Percentiles rank a stretch among this genome's conserved stretches.
Conservation (phyloP, 2,113 vertebrate species). For the Cheilinus undulatus region DNA sequence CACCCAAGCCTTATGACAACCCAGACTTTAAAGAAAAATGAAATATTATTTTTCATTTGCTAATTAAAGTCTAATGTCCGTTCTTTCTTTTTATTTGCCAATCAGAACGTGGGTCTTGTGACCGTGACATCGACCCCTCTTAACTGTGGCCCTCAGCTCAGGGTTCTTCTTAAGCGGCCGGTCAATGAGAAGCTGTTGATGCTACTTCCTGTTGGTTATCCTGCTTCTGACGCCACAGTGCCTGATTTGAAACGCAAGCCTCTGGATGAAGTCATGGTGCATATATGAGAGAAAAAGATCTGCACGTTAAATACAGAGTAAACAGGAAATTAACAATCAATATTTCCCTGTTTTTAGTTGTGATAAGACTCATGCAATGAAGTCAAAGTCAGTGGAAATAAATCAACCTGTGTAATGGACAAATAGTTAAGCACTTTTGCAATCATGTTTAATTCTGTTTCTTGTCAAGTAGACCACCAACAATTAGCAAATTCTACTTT, state of each 20-base stretch:
- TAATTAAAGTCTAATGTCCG: not conserved
- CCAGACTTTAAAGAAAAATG: not conserved
- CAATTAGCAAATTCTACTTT: too few species aligned
- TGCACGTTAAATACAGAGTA: not conserved
- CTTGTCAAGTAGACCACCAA: too few species aligned
- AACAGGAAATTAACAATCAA: not conserved
- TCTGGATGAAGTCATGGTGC: constrained; percentile 88
- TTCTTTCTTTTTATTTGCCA: not conserved
- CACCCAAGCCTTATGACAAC: too few species aligned
- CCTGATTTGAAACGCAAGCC: constrained; percentile 89
- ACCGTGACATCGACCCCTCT: constrained; percentile 94
- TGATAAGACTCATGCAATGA: too few species aligned
- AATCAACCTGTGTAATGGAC: too few species aligned
- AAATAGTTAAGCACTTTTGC: too few species aligned
- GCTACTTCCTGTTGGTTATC: constrained; percentile 93
- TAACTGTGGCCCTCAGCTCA: constrained; percentile 93
- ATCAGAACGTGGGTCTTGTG: constrained; percentile 91
- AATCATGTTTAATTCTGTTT: too few species aligned
- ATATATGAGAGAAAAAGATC: constrained; percentile 75
- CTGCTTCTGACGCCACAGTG: constrained; percentile 88
- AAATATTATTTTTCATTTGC: not conserved
- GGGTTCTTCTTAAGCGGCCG: constrained; percentile 88
- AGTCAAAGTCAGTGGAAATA: not conserved
- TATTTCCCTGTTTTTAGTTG: not conserved
- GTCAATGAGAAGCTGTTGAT: constrained; percentile 93